Conservation (phyloP, 1,140 invertebrate species). For the Eufriesea mexicana region DNA sequence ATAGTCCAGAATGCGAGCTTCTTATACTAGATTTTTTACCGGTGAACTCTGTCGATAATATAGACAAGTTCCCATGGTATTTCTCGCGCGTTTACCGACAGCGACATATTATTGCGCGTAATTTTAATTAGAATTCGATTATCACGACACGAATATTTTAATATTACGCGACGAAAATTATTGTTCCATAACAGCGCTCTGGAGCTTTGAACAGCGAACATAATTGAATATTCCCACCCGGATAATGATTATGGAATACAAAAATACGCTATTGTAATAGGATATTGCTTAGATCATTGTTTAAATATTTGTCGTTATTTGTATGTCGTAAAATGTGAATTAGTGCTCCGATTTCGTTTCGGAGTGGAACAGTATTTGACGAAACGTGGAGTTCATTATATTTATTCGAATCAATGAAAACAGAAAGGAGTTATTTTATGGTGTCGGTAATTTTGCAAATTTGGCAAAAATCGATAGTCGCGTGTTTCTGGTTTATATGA, state of each 20-base stretch:
- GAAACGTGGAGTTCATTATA: neutral
- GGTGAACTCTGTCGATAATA: neutral
- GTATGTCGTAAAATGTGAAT: neutral
- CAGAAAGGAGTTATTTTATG: neutral
- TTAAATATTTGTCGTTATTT: neutral
- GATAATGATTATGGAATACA: too few species aligned
- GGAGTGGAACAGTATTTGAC: neutral
- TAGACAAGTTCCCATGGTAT: neutral
- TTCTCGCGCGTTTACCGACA: neutral
- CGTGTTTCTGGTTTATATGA: neutral
- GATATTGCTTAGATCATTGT: too few species aligned
- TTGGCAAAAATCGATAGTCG: neutral
- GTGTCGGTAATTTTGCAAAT: neutral
- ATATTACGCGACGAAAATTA: too few species aligned
- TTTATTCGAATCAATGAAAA: neutral
- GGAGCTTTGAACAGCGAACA: too few species aligned
- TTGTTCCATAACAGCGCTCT: too few species aligned
- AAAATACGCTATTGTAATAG: too few species aligned
- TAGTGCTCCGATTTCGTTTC: neutral
- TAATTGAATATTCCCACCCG: too few species aligned
- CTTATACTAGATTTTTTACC: too few species aligned
- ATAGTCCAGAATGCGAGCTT: neutral
- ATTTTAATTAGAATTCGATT: too few species aligned
- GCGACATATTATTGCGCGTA: too few species aligned
- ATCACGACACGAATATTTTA: too few species aligned